Evolutionary conservation across 2,113 vertebrate species (phyloP).

Genomic region (Pelusios castaneus): DNA sequence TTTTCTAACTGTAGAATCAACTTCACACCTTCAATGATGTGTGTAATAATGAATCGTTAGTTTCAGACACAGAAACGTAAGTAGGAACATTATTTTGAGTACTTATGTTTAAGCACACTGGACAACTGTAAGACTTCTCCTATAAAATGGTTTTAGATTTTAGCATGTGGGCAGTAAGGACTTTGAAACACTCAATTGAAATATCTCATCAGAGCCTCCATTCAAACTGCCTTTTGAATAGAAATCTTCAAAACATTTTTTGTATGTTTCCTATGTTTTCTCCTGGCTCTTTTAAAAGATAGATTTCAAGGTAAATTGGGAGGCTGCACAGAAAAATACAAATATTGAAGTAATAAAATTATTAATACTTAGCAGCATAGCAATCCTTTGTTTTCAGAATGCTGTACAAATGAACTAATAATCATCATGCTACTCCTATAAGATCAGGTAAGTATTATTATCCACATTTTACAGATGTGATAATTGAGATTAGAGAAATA

Average conservation of each 20-base stretch:
- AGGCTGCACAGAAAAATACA: not conserved
- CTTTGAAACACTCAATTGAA: not conserved
- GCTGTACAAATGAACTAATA: not conserved
- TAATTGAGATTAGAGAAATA: not conserved
- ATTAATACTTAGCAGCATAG: not conserved
- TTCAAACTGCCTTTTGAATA: not conserved
- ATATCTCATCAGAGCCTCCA: not conserved
- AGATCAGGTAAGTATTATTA: not conserved
- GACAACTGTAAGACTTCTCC: not conserved
- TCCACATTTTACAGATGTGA: not conserved
- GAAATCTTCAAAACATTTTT: not conserved
- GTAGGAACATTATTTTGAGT: conserved; percentile 71
- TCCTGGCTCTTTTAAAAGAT: not conserved
- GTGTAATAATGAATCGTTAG: conserved; percentile 99
- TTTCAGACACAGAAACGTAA: conserved; percentile 99
- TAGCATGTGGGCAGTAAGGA: not conserved
- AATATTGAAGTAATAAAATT: not conserved
- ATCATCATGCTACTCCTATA: not conserved
- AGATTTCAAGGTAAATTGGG: not conserved
- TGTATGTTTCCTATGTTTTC: not conserved
- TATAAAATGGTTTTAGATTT: not conserved
- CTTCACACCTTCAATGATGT: conserved; percentile 99
- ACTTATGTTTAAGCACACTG: not conserved
- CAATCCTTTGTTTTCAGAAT: not conserved
- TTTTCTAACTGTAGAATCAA: conserved; percentile 88